Evolutionary conservation across 2,113 vertebrate genomes (phyloP).

Genomic region (Sterna hirundo): DNA sequence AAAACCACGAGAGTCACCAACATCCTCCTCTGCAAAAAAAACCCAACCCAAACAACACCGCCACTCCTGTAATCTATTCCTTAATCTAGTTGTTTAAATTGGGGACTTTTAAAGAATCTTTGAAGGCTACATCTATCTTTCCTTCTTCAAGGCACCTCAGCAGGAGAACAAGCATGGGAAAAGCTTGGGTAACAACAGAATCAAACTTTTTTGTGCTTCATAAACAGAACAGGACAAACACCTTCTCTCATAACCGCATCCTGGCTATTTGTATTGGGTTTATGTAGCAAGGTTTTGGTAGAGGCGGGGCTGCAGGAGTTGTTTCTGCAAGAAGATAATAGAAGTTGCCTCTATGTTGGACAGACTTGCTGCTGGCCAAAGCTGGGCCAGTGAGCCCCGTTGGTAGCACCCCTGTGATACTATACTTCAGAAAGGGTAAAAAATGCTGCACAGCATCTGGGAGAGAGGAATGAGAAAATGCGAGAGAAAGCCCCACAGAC

Average conservation of each 20-base stretch:
- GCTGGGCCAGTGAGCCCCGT: neutral
- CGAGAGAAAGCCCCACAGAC: neutral
- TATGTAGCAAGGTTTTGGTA: neutral
- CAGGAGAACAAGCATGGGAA: neutral
- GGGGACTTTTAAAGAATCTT: neutral
- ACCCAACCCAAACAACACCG: neutral
- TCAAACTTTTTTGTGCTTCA: neutral
- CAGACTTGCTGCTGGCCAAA: rapidly evolving
- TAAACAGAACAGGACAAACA: neutral
- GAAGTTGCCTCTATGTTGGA: rapidly evolving
- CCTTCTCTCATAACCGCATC: neutral
- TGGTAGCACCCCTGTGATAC: neutral
- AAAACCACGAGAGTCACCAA: rapidly evolving
- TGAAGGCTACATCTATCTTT: neutral
- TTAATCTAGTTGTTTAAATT: neutral
- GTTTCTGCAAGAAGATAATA: neutral
- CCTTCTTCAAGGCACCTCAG: neutral
- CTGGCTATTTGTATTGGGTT: neutral
- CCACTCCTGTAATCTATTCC: neutral
- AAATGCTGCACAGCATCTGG: neutral
- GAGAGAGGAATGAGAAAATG: neutral
- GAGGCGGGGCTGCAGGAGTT: rapidly evolving
- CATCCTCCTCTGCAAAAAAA: neutral
- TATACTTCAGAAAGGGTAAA: neutral
- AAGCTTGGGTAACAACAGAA: neutral